These are phyloP conservation scores for Pangasius sanitwongsei DNA, from an alignment of 2,797 vertebrate genomes.

Conservation along the genomic window DNA sequence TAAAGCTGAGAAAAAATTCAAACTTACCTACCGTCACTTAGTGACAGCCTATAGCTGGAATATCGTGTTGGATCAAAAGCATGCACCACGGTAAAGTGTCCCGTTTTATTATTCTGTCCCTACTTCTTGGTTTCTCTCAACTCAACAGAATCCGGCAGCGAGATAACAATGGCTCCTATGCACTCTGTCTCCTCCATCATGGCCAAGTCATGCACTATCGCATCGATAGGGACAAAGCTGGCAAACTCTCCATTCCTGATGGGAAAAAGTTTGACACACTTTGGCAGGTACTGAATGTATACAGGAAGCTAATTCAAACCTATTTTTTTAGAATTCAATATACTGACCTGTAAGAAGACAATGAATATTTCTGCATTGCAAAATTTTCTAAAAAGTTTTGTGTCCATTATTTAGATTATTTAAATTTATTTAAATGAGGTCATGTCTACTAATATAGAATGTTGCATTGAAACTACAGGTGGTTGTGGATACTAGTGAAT, in stretches of 20 bases:
- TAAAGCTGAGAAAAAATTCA: not conserved
- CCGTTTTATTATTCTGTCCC: not conserved
- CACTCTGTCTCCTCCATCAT: conserved; percentile 88
- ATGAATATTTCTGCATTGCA: not conserved
- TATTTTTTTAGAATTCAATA: not conserved
- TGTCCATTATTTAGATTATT: not conserved
- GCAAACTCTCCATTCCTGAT: conserved; percentile 92
- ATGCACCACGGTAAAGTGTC: not conserved
- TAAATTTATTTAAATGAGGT: not conserved
- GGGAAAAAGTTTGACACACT: conserved; percentile 98
- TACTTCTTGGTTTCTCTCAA: conserved; percentile 2
- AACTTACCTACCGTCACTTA: not conserved
- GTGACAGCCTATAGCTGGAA: not conserved
- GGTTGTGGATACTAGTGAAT: not conserved
- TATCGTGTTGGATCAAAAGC: no score
- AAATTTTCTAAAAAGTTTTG: not conserved
- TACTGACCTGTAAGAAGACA: not conserved
- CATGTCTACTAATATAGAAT: not conserved
- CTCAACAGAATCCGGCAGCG: conserved; percentile 86
- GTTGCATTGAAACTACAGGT: not conserved
- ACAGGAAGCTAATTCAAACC: not conserved
- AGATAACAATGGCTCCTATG: conserved; percentile 86
- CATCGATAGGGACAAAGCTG: conserved; percentile 85
- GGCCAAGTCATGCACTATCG: conserved; percentile 92
- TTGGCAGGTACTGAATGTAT: conserved; percentile 84